Conservation (phyloP, 2,797 vertebrate species). For the Anniella stebbinsi region DNA sequence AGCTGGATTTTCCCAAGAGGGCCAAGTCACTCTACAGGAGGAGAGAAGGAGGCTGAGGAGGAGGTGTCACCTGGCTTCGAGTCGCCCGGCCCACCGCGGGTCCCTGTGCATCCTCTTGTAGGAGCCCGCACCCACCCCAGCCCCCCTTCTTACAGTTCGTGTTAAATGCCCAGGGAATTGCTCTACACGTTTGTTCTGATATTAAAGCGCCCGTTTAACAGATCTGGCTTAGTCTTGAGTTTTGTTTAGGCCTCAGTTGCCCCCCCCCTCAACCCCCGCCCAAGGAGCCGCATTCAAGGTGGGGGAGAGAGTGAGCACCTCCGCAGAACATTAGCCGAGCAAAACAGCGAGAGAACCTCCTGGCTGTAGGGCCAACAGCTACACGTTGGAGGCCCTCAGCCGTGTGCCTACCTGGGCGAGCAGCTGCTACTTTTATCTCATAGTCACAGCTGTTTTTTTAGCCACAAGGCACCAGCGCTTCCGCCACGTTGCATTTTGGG, state of each 20-base stretch:
- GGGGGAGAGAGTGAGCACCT: background rate
- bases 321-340: background rate
- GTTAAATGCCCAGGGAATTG: fast-evolving
- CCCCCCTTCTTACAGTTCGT: fast-evolving
- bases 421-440: background rate
- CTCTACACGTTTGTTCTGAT: background rate
- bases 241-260: conserved; percentile 43
- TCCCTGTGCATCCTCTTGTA: conserved; percentile 20
- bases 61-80: background rate
- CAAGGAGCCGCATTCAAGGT: background rate
- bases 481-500: too few species aligned
- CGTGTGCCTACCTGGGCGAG: background rate
- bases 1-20: conserved; percentile 43
- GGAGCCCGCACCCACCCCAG: background rate
- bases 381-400: too few species aligned
- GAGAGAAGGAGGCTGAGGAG: conserved; percentile 15
- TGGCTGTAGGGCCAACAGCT: background rate
- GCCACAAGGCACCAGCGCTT: background rate
- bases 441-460: background rate
- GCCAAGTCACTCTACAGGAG: conserved; percentile 24
- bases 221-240: conserved; percentile 46
- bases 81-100: background rate
- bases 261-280: too few species aligned
- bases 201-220: conserved; percentile 56
- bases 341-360: background rate